Evolutionary conservation across 2,888 invertebrate species (phyloP).

Genomic region (Hyposoter dolosus): DNA sequence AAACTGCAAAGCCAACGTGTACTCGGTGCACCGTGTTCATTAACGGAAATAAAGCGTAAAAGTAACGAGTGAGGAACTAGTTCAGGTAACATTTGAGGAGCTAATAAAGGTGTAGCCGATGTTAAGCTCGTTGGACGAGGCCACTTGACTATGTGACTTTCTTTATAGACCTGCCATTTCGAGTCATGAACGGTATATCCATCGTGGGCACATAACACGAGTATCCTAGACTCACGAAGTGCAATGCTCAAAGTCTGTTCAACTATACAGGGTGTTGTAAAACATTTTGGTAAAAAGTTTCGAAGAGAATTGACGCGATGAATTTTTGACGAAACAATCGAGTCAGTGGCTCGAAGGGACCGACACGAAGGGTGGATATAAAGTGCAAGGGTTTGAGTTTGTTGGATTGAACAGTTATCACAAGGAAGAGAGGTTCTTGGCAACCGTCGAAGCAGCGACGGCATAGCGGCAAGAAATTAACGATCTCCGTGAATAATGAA

Average conservation of each 20-base stretch:
- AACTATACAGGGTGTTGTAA: neutral
- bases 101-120: slow-evolving; percentile 34
- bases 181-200: slow-evolving; percentile 37
- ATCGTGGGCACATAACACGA: slow-evolving; percentile 26
- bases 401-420: too few species aligned
- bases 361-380: too few species aligned
- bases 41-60: slow-evolving; percentile 3
- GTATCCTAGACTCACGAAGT: neutral
- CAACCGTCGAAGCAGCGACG: neutral
- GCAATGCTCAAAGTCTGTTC: neutral
- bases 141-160: slow-evolving; percentile 48
- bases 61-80: slow-evolving; percentile 21
- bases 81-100: slow-evolving; percentile 39
- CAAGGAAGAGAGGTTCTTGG: too few species aligned
- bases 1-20: too few species aligned
- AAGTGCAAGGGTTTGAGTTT: too few species aligned
- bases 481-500: neutral
- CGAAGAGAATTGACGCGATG: neutral
- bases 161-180: slow-evolving; percentile 49
- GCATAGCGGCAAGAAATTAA: neutral
- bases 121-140: slow-evolving; percentile 50
- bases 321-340: neutral
- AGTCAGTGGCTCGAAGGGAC: too few species aligned
- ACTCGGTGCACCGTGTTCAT: neutral
- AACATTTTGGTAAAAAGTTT: neutral